Base-by-base conservation (phyloP, 2,113 vertebrate species). In the Rana temporaria region DNA sequence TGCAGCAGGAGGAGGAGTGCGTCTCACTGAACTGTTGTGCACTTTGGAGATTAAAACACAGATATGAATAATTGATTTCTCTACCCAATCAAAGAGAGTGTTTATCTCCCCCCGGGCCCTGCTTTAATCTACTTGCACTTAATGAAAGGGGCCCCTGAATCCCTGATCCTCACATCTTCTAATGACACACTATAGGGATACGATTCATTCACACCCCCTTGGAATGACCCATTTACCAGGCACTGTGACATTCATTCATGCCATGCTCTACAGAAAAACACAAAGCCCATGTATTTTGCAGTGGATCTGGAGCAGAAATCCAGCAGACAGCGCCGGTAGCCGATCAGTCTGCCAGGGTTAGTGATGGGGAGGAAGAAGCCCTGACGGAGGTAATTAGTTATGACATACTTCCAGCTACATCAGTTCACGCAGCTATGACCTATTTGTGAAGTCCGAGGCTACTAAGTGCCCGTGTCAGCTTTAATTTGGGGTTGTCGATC, bases 391-490 rank as follows among this genome's bases (percentile, higher is more conserved):
- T 83, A 83, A 83, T 83, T 67, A 52, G 81, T 76, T 83, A 83
- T 83, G 81, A 83, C 81, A 83, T 48, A 55, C 81, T 76, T 83
- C 81, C 52, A 75, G 72, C 81, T 22, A 68, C 71, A 83, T 83
- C 81, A 83, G 55, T 72, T 76, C 81, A 83, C 53, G 55, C 53
- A 59, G 62, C 32, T 22, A 60, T 83, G 81, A 83, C 81, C 81
- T 68, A 83, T 76, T 83, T 83, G 81, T 75, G 72, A 38, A 75
- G 81, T 76, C 81, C 81, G 64, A 56, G 69, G 64, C 22, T 42
- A 38, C 32, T 76, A 83, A 83, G 72, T 60, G 71, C n/a, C 64
- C 5, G 34, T 76, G 81, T 68, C 81, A 53, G 53, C 8, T 75
- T 20, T 68, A 16, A 83, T 83, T 76, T 83, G n/a, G 71, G 20